Percentiles rank a stretch among this genome's conserved stretches.
phyloP scores from a whole-genome alignment of 2,113 vertebrate genomes.

The Thalassoma bifasciatum region DNA sequence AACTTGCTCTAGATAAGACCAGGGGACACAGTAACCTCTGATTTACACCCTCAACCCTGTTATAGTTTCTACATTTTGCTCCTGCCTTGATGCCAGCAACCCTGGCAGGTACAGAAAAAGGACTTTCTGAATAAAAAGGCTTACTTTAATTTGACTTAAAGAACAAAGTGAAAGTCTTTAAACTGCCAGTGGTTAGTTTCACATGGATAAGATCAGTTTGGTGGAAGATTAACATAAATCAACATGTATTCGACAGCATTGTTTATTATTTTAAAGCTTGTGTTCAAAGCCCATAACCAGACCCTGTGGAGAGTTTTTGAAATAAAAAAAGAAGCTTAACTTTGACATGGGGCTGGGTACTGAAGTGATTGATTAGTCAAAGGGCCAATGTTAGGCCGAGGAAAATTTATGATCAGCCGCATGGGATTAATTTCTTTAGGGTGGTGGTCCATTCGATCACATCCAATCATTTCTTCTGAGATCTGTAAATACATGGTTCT shows the following conservation, averaged over 20 bases:
- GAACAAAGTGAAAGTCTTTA: neutral
- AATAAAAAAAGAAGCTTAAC: neutral
- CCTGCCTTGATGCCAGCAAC: no score
- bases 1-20: no score
- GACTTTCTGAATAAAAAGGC: neutral
- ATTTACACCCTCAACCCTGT: no score
- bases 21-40: no score
- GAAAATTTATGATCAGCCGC: slow-evolving; percentile 4
- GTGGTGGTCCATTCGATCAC: slow-evolving; percentile 31
- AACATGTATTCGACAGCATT: slow-evolving; percentile 12
- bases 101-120: no score
- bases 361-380: neutral
- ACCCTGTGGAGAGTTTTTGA: neutral
- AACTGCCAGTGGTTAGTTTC: neutral
- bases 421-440: neutral
- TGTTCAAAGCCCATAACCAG: neutral
- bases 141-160: neutral
- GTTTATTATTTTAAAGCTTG: neutral
- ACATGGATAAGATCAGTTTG: neutral
- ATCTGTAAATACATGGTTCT: slow-evolving; percentile 5
- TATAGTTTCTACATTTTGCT: no score
- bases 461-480: neutral
- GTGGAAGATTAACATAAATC: neutral
- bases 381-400: neutral
- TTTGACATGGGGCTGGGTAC: neutral